Evolutionary conservation across 2,888 invertebrate genomes (phyloP), one percentile per base, ranked within the genome.

Genomic region (Pachycephus smyrnensis): DNA sequence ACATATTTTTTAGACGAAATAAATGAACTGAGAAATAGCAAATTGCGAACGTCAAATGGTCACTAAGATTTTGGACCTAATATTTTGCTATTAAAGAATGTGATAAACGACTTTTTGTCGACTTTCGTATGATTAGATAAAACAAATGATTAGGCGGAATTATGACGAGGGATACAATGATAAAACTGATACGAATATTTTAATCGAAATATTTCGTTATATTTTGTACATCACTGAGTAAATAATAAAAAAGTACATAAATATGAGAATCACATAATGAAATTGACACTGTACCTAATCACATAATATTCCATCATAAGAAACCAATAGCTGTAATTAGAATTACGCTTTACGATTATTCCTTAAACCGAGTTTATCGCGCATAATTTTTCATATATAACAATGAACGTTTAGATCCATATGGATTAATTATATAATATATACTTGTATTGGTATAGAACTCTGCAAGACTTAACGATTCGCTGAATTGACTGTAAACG

Each of bases 211-310:
- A 73, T 76, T 75, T 69, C 55, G 2, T 55, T 76, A 76, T 76
- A 79, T 76, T 79, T 79, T 40, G 40, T 75, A n/a, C 73, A 74
- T 69, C 68, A 68, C 69, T 76, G 69, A 73, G 75, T 68, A 79
- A 79, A 76, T 73, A 73, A 76, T 76, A 76, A 73, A 68, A 78
- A 73, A 78, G 32, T 76, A 79, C 73, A 76, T 76, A 69, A 76
- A 76, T 33, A 68, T 68, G 31, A 55, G 73, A 74, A 75, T 33
- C 36, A 23, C 69, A 33, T 71, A 32, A 30, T 32, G 32, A 71
- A 71, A 71, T 30, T 71, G 32, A 71, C 30, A 32, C 6, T n/a
- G 15, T 32, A 15, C 15, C 15, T 31, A 31, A 32, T 71, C 11
- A 31, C n/a, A 71, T 71, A 23, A 33, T 31, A 30, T 32, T 71